These are phyloP conservation scores for Esox lucius DNA, from an alignment of 2,797 vertebrate genomes.

Conservation along the genomic window DNA sequence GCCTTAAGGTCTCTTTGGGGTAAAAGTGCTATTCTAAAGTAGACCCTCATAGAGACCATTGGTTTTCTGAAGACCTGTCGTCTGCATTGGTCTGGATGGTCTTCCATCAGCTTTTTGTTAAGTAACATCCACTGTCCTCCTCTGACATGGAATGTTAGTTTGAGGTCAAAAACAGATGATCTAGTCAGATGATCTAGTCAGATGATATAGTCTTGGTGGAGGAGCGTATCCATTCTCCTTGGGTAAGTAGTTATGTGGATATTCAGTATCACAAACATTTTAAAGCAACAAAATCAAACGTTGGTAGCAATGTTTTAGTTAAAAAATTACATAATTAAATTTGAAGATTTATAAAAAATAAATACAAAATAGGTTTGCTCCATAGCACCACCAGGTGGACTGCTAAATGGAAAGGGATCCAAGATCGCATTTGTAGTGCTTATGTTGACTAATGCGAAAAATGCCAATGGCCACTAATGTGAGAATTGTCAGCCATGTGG, in stretches of 20 bases:
- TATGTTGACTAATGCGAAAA: slow-evolving; percentile 57
- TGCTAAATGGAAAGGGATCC: slow-evolving; percentile 14
- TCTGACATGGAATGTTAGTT: slow-evolving; percentile 22
- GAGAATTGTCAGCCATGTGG: slow-evolving; percentile 60
- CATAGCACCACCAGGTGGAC: neutral
- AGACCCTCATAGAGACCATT: neutral
- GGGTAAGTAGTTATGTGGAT: neutral
- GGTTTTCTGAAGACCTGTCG: neutral
- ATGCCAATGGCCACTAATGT: slow-evolving; percentile 47
- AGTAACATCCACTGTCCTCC: slow-evolving; percentile 3
- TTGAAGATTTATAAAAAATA: neutral
- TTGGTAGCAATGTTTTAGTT: neutral
- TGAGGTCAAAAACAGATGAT: slow-evolving; percentile 7
- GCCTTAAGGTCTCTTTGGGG: neutral
- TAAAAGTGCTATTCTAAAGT: slow-evolving; percentile 1
- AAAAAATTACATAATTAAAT: neutral
- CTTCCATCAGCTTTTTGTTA: slow-evolving; percentile 19
- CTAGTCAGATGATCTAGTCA: neutral
- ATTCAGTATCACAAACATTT: neutral
- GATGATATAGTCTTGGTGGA: neutral
- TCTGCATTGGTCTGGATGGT: neutral
- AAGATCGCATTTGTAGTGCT: slow-evolving; percentile 30
- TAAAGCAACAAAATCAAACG: neutral
- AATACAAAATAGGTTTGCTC: neutral
- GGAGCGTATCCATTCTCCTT: neutral